Evolutionary conservation across 2,113 vertebrate genomes (phyloP).

Genomic region (Sylvietta virens): DNA sequence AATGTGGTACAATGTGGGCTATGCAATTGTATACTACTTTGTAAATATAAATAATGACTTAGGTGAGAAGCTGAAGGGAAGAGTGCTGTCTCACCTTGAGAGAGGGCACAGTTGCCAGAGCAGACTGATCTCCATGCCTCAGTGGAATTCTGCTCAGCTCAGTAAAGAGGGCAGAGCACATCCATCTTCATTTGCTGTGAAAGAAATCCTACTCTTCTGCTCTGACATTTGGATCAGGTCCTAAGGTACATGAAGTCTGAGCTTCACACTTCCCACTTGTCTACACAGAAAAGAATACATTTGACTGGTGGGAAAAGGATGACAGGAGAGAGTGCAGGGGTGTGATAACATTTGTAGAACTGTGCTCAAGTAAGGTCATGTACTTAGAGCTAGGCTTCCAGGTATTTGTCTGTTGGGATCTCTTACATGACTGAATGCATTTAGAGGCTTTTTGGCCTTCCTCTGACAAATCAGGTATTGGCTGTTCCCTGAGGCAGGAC

Average conservation of each 20-base stretch:
- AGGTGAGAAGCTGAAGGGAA: background rate
- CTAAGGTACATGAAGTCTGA: constrained; percentile 14
- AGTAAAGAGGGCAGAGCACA: background rate
- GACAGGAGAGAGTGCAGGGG: background rate
- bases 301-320: constrained; percentile 1
- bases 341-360: constrained; percentile 3
- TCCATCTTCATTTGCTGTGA: constrained; percentile 14
- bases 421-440: background rate
- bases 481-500: background rate
- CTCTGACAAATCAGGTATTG: background rate
- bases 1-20: background rate
- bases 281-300: background rate
- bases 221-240: constrained; percentile 3
- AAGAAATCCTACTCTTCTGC: background rate
- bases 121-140: constrained; percentile 27
- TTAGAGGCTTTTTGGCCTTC: background rate
- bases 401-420: background rate
- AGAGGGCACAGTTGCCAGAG: background rate
- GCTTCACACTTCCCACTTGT: background rate
- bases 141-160: background rate
- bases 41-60: background rate
- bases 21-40: background rate
- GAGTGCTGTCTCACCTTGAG: background rate
- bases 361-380: background rate
- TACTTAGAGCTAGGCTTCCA: background rate